Base-by-base conservation (phyloP, 2,888 invertebrate species). In the Linnaemya vulpina region DNA sequence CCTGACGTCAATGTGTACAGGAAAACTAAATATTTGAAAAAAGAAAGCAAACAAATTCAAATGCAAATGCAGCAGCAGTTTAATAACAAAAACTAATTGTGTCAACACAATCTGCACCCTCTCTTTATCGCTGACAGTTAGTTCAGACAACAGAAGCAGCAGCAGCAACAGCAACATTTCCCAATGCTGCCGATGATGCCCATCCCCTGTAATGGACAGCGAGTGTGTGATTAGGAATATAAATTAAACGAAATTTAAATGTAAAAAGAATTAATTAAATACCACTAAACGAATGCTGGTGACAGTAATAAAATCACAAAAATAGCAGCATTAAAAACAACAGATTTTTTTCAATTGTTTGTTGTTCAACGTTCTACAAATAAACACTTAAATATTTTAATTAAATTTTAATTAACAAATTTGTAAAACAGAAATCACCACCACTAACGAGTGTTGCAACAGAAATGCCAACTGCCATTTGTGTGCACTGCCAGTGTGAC, bases 1-100 rank as follows among this genome's bases (percentile, higher is more conserved):
- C 13, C 55, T 76, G 76, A 76, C 76, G 76, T 76, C 76, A 76
- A 76, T 67, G 30, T n/a, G 55, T 20, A 35, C 30, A 35, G 65
- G 20, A 35, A 35, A 67, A 74, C 35, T 30, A 40, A 20, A 51
- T 38, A 53, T n/a, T 22, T 8, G 15, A 40, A 5, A 53, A 9
- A 2, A 20, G 20, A 40, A 40, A 10, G 1, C 11, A 40, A 46
- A 38, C 5, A 30, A 30, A 30, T 30, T 2, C 30, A 30, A 2
- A 60, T 22, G 17, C 10, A 35, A 51, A 51, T 74, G 38, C 51
- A 49, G 35, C 49, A 40, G 13, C 40, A 9, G 22, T 11, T 20
- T 30, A 3, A 30, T 30, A 30, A 30, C 30, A 49, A 62, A 40
- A 73, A 46, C 9, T 35, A 49, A 9, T 60, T 73, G 46, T 35